Conservation (phyloP, 2,113 vertebrate genomes). For the Pedionomus torquatus region DNA sequence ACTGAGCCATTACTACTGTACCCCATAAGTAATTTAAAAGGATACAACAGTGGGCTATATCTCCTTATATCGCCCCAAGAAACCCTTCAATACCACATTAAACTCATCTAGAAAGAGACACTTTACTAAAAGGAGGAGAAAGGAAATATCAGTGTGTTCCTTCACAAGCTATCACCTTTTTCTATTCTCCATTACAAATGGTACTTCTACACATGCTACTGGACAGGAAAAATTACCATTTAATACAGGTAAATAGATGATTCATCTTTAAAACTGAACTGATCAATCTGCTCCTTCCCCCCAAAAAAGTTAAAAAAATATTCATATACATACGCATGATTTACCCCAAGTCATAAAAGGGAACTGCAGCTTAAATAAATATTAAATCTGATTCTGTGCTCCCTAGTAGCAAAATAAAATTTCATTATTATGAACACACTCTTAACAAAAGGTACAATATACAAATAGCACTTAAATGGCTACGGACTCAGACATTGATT, state of each 20-base stretch:
- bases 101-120: background rate
- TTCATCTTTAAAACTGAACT: background rate
- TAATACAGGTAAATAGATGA: background rate
- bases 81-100: background rate
- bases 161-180: background rate
- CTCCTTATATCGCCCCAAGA: background rate
- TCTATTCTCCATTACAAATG: background rate
- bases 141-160: background rate
- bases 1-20: background rate
- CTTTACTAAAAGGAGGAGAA: background rate
- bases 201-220: background rate
- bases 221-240: background rate
- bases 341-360: background rate
- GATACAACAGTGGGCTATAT: background rate
- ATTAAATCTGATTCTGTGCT: background rate
- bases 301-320: background rate
- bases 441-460: background rate
- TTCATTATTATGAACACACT: background rate
- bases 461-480: background rate
- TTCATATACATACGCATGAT: background rate
- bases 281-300: background rate
- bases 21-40: background rate
- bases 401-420: background rate
- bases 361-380: slow-evolving; percentile 16
- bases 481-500: background rate